phyloP scores from a whole-genome alignment of 2,113 vertebrate genomes.

The Austrofundulus limnaeus region DNA sequence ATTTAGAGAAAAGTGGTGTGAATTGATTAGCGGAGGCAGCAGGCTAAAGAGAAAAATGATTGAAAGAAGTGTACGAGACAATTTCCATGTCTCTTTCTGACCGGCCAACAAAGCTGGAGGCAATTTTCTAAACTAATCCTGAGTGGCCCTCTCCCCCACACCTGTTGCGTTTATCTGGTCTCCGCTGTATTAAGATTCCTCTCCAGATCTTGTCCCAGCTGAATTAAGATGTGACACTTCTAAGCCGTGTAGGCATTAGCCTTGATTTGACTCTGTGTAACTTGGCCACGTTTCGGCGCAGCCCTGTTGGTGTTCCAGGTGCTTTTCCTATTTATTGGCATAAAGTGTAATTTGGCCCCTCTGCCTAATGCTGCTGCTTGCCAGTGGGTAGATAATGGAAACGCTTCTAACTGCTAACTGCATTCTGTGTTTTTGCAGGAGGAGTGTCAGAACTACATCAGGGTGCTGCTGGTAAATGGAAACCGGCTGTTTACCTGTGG shows the following conservation, averaged over 20 bases:
- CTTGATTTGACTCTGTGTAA: conserved; percentile 60
- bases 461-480: conserved; percentile 92
- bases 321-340: conserved; percentile 60
- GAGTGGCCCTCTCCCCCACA: conserved; percentile 35
- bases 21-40: conserved; percentile 45
- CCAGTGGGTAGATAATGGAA: conserved; percentile 41
- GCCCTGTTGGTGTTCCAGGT: conserved; percentile 39
- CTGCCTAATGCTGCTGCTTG: conserved; percentile 42
- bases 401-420: conserved; percentile 40
- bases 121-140: conserved; percentile 51
- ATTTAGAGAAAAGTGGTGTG: conserved; percentile 43
- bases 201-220: conserved; percentile 41
- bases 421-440: conserved; percentile 80
- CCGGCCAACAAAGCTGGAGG: conserved; percentile 42
- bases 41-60: conserved; percentile 19
- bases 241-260: conserved; percentile 52
- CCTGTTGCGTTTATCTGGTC: conserved; percentile 41
- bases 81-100: conserved; percentile 50
- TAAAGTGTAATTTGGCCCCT: conserved; percentile 48
- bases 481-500: conserved; percentile 94
- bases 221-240: conserved; percentile 65
- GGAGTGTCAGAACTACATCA: conserved; percentile 98
- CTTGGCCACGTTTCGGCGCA: conserved; percentile 55
- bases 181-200: conserved; percentile 35
- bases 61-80: conserved; percentile 29